Conservation (phyloP, 1,140 invertebrate species). For the Trachelipus rathkii region DNA sequence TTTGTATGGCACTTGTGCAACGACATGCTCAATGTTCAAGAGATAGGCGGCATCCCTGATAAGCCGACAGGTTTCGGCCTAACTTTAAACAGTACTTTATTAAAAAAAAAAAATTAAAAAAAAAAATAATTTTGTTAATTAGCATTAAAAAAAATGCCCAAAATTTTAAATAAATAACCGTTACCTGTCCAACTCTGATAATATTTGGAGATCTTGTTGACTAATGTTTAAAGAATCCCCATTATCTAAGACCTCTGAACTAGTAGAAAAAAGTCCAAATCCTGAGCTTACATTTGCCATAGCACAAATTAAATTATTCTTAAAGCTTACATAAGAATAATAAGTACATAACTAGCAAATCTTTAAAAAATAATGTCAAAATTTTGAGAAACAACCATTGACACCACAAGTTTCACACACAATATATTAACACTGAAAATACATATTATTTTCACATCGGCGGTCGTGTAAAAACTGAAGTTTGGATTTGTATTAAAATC, state of each 20-base stretch:
- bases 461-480: not conserved
- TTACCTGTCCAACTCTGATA: not conserved
- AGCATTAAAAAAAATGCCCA: too few relatives aligned
- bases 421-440: not conserved
- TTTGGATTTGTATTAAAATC: not conserved
- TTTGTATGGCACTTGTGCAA: too few relatives aligned
- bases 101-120: too few relatives aligned
- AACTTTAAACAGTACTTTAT: too few relatives aligned
- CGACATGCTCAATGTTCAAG: too few relatives aligned
- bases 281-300: not conserved
- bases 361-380: not conserved
- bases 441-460: not conserved
- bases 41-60: too few relatives aligned
- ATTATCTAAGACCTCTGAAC: constrained; percentile 2
- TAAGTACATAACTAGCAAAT: not conserved
- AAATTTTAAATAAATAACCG: too few relatives aligned
- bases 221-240: not conserved
- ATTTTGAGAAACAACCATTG: not conserved
- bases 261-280: not conserved
- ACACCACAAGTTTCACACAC: not conserved
- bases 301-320: not conserved
- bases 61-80: too few relatives aligned
- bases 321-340: not conserved
- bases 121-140: too few relatives aligned
- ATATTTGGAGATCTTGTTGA: constrained; percentile 1